These are phyloP conservation scores for Silurus asotus DNA, from an alignment of 2,113 vertebrate species.

Conservation along the genomic window DNA sequence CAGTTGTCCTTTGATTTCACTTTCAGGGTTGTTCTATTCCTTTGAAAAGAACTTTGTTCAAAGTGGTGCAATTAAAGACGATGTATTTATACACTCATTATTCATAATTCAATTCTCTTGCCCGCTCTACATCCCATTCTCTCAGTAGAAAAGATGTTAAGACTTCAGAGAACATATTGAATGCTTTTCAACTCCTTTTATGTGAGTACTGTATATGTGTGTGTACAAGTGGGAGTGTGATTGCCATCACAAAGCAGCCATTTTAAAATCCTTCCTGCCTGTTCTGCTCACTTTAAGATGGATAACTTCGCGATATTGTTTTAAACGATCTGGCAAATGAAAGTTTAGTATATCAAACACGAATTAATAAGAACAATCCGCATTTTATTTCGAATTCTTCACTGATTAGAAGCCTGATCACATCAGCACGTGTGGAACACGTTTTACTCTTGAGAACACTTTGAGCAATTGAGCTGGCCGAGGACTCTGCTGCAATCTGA, in stretches of 20 bases:
- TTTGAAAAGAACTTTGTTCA: constrained; percentile 18
- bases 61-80: constrained; percentile 24
- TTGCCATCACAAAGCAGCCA: not conserved
- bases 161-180: constrained; percentile 39
- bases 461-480: not conserved
- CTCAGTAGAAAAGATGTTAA: constrained; percentile 3
- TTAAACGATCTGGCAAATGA: not conserved
- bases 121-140: not conserved
- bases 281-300: not conserved
- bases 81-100: not conserved
- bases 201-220: not conserved
- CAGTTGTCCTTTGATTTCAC: not conserved
- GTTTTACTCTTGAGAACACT: not conserved
- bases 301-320: not conserved
- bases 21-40: not conserved
- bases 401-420: not conserved
- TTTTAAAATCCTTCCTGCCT: constrained; percentile 4
- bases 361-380: not conserved
- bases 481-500: not conserved
- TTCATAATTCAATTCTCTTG: not conserved
- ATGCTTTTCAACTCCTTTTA: constrained; percentile 24
- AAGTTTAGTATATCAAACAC: not conserved
- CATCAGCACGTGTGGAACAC: not conserved
- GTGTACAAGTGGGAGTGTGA: constrained; percentile 3
- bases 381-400: not conserved